Base-by-base conservation (phyloP, 2,888 invertebrate species). In the Pycnomerus fuliginosus region DNA sequence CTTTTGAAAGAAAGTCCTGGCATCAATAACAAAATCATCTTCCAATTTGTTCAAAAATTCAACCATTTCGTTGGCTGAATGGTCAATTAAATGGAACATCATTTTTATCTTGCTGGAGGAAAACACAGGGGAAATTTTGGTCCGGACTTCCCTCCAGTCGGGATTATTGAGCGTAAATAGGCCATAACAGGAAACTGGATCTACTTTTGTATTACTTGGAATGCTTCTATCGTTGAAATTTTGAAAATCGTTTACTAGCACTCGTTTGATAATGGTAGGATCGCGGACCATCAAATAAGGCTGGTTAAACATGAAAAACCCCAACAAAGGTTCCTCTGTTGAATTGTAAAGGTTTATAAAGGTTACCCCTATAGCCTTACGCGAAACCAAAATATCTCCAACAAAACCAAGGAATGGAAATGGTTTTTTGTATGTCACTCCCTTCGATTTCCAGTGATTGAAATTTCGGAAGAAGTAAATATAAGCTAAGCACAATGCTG, bases 401-500 rank as follows among this genome's bases (percentile, higher is more conserved):
- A 58, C 29, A 43, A 56, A 60, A 0, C 76, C 77, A 30, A 72
- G 67, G 2, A 76, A 36, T 1, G 70, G 66, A 2, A 56, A 28
- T 0, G 76, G 75, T 35, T 62, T 52, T 1, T 70, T 62, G 23
- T 66, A 72, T 1, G 58, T 55, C 2, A 76, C 65, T 2, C 65
- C 66, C 17, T 65, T 67, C 1, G 58, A 61, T 38, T 67, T 66
- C 76, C 76, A 77, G 50, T 72, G 74, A 27, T 67, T 60, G 44
- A 67, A 72, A 7, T 66, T 67, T 37, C 65, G 59, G 1, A 65
- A 65, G 2, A 65, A 53, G 44, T 67, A 73, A 13, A 13, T 13
- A 13, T 14, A 30, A 27, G n/a, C n/a, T n/a, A n/a, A n/a, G n/a
- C n/a, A n/a, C n/a, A n/a, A n/a, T n/a, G n/a, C n/a, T n/a, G n/a